Evolutionary conservation across 2,888 invertebrate species (phyloP).

Genomic region (Tetramorium bicarinatum): DNA sequence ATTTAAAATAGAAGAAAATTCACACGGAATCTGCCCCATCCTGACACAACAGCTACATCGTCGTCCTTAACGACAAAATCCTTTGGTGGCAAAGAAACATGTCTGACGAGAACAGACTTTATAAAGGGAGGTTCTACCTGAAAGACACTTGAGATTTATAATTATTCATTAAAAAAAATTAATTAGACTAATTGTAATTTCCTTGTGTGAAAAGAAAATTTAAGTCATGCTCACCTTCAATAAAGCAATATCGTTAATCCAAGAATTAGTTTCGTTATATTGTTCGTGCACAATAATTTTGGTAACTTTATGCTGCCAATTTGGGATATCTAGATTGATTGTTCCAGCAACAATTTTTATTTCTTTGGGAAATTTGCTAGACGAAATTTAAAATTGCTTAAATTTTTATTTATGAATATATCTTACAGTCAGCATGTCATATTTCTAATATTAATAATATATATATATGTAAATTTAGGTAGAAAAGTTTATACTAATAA

Average conservation of each 20-base stretch:
- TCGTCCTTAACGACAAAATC: slow-evolving; percentile 69
- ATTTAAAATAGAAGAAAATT: slow-evolving; percentile 13
- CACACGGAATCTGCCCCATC: slow-evolving; percentile 82
- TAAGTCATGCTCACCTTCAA: slow-evolving; percentile 71
- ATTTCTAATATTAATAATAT: not conserved
- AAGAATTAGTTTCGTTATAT: slow-evolving; percentile 65
- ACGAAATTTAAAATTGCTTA: not conserved
- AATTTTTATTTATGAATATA: not conserved
- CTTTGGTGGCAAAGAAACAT: slow-evolving; percentile 86
- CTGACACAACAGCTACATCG: slow-evolving; percentile 77
- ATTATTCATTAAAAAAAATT: not conserved
- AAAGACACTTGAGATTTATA: not conserved
- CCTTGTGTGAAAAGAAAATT: not conserved
- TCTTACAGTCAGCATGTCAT: not conserved
- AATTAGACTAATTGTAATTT: not conserved
- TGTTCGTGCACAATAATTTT: slow-evolving; percentile 61
- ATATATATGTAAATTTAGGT: not conserved
- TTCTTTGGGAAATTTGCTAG: accelerated
- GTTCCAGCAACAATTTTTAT: slow-evolving; percentile 73
- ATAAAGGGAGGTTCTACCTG: slow-evolving; percentile 65
- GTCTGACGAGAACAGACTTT: slow-evolving; percentile 55
- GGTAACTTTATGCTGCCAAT: slow-evolving; percentile 28
- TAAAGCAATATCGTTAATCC: slow-evolving; percentile 79
- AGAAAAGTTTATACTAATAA: not conserved
- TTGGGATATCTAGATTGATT: not conserved